Conservation (phyloP, 2,113 vertebrate species). For the Herpetotheres cachinnans region DNA sequence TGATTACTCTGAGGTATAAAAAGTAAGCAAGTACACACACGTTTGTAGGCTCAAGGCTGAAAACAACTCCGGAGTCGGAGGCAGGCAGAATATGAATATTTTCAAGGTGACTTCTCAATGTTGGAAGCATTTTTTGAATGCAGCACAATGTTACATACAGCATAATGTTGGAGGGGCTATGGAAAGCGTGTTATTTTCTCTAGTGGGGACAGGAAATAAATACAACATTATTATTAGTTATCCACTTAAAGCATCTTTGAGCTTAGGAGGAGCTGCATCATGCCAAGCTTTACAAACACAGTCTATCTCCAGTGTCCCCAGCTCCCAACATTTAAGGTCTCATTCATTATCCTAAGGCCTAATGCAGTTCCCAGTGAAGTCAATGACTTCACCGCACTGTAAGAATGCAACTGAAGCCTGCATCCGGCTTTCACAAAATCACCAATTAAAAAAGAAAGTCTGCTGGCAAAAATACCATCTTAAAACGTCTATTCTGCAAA, state of each 20-base stretch:
- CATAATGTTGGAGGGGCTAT: background rate
- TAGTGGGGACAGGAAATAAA: background rate
- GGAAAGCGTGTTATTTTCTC: background rate
- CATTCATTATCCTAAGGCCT: background rate
- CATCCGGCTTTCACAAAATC: background rate
- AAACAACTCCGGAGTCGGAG: background rate
- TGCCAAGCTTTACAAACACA: background rate
- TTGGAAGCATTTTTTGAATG: background rate
- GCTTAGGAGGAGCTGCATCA: background rate
- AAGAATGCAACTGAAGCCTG: background rate
- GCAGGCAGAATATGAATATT: background rate
- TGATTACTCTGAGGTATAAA: background rate
- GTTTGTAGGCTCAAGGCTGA: background rate
- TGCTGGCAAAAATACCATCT: background rate
- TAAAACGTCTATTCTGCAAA: background rate
- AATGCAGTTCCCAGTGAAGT: background rate
- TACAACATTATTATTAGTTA: background rate
- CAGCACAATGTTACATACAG: background rate
- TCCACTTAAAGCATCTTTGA: background rate
- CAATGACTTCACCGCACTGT: background rate
- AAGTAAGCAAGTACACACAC: background rate
- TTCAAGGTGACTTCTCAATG: conserved; percentile 9
- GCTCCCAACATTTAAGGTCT: background rate
- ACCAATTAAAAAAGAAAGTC: conserved; percentile 38
- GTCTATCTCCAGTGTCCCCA: background rate